Conservation (phyloP, 2,797 vertebrate species). For the Taeniopygia guttata region DNA sequence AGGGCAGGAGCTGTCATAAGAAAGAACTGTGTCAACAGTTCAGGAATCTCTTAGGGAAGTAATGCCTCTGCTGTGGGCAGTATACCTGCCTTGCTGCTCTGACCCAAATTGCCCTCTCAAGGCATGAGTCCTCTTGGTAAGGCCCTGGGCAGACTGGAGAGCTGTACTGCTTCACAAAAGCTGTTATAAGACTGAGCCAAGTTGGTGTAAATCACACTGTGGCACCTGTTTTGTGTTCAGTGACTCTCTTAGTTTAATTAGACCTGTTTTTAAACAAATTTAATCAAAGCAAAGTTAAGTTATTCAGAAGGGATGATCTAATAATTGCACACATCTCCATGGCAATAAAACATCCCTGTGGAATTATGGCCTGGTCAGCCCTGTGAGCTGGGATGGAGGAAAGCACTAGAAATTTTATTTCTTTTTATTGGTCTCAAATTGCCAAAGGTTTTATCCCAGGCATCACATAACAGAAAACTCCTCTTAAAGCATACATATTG, state of each 20-base stretch:
- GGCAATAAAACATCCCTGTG: background rate
- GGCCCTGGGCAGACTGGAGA: background rate
- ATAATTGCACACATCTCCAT: background rate
- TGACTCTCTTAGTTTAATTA: background rate
- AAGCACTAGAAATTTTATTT: background rate
- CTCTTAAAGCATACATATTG: background rate
- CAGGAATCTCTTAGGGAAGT: background rate
- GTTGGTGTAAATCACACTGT: background rate
- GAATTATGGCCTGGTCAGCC: background rate
- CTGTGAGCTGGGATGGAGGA: background rate
- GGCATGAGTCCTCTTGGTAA: background rate
- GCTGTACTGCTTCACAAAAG: background rate
- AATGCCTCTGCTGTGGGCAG: constrained; percentile 1
- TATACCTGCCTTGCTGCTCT: background rate
- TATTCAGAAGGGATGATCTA: background rate
- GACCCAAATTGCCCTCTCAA: background rate
- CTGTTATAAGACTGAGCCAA: background rate
- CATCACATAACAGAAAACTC: background rate
- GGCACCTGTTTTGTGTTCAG: background rate
- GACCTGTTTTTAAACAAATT: background rate
- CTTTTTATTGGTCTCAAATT: background rate
- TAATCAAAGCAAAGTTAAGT: background rate
- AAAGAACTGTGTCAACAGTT: constrained; percentile 51
- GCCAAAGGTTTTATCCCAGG: background rate
- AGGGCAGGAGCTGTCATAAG: constrained; percentile 37